phyloP scores from a whole-genome alignment of 2,888 invertebrate species.

The Anorthoa munda region DNA sequence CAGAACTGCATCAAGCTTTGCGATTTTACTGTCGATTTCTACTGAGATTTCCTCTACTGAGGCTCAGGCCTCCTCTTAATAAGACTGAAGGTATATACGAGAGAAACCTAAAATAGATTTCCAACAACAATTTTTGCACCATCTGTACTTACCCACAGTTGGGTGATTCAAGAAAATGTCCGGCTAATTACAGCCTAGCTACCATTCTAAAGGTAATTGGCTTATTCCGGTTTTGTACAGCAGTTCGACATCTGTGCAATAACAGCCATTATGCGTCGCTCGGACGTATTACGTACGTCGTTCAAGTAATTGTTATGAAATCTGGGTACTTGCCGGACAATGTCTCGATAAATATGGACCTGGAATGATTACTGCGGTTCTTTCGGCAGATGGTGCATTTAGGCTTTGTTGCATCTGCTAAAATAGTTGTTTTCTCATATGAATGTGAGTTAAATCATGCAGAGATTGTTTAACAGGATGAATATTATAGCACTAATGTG shows the following conservation, averaged over 20 bases:
- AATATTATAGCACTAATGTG: neutral
- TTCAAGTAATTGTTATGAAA: constrained; percentile 64
- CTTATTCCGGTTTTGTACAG: constrained; percentile 80
- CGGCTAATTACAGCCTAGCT: constrained; percentile 78
- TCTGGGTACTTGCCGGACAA: constrained; percentile 54
- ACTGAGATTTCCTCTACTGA: neutral
- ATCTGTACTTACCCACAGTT: constrained; percentile 72
- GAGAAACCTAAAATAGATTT: constrained; percentile 5
- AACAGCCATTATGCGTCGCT: constrained; percentile 72
- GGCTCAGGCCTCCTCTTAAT: neutral
- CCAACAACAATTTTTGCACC: constrained; percentile 32
- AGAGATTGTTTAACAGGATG: neutral
- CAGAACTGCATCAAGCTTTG: no score
- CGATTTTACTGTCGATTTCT: no score
- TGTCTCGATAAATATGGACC: constrained; percentile 54
- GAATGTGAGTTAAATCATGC: neutral
- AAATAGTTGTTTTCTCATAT: neutral
- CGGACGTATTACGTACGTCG: constrained; percentile 50
- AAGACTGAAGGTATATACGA: neutral
- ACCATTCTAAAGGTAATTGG: constrained; percentile 78
- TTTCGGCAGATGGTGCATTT: constrained; percentile 52
- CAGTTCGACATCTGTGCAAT: constrained; percentile 81
- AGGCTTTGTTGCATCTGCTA: constrained; percentile 43
- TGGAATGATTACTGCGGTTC: constrained; percentile 34
- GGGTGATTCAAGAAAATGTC: constrained; percentile 80